Evolutionary conservation across 2,113 vertebrate species (phyloP), one percentile per base, ranked within the genome.

Genomic region (Micronycteris hirsuta): DNA sequence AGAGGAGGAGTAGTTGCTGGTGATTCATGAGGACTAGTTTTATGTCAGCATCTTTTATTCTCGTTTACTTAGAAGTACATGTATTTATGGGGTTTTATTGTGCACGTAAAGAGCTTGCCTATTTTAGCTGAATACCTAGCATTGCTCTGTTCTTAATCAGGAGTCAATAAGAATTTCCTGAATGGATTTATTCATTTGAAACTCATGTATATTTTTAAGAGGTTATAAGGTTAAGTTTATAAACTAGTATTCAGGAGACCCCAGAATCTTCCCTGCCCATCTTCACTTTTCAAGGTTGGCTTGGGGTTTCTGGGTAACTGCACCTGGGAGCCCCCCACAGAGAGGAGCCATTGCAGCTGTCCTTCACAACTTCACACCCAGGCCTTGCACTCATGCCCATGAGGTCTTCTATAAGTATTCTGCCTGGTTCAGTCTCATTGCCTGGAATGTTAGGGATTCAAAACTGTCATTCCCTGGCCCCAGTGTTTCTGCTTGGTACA

Each of bases 361-460:
- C 3, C 14, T 20, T 61, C 24, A 10, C 1, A 28, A 9, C 26
- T 17, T 20, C 17, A 7, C 52, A 36, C 43, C n/a, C 63, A 38
- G 16, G 28, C 22, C 22, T 54, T 63, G 33, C 54, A 20, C 4
- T 2, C 0, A 20, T 1, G 2, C 14, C 0, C 7, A 1, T 22
- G 36, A 9, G 26, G 68, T 47, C 52, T 58, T 38, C n/a, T 1
- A 0, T 6, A 24, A 61, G 12, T 38, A 12, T 54, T 83, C 94
- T 17, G 70, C 15, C 67, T 9, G 8, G 54, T 24, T 68, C 26
- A 4, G 0, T 74, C 38, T 81, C 15, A 15, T 65, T 43, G 49
- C 45, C 67, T 81, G 22, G 43, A 19, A 65, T 56, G 45, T 45
- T 19, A 73, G 7, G 38, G 38, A 52, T 33, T 81, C 15, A 4